These are phyloP conservation scores for Patella ulyssiponensis DNA, from an alignment of 2,888 invertebrate genomes.

Conservation along the genomic window DNA sequence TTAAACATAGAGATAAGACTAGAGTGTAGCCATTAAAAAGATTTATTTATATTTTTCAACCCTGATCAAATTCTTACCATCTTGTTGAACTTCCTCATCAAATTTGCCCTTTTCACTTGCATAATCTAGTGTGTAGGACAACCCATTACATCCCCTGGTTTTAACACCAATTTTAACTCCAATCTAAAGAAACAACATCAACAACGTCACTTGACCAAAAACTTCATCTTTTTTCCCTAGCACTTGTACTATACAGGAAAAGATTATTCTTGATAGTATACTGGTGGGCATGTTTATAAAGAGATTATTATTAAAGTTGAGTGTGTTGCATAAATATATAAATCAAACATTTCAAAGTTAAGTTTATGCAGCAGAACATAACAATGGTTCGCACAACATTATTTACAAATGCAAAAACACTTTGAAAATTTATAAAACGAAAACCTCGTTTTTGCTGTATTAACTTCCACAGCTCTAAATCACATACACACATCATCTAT, in stretches of 20 bases:
- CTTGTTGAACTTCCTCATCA: constrained; percentile 97
- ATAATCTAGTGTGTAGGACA: constrained; percentile 97
- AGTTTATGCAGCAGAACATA: constrained; percentile 13
- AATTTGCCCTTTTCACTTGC: constrained; percentile 90
- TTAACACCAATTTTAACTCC: constrained; percentile 96
- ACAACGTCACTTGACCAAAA: neutral
- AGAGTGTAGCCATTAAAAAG: no score
- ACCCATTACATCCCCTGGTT: constrained; percentile 97
- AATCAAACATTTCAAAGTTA: constrained; percentile 12
- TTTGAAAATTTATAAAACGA: no score
- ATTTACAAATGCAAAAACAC: no score
- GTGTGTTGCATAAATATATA: no score
- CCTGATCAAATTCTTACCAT: constrained; percentile 77
- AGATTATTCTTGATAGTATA: neutral
- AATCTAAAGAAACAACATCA: constrained; percentile 69
- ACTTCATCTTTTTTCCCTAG: neutral
- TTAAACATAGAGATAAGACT: no score
- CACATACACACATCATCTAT: no score
- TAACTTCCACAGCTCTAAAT: no score
- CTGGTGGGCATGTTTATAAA: neutral
- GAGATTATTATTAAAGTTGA: neutral
- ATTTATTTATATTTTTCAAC: neutral
- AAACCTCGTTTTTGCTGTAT: no score
- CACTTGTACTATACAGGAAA: no score
- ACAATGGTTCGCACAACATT: no score